Evolutionary conservation across 2,797 vertebrate species (phyloP), one percentile per base, ranked within the genome.

Genomic region (Gallinago solitaria): DNA sequence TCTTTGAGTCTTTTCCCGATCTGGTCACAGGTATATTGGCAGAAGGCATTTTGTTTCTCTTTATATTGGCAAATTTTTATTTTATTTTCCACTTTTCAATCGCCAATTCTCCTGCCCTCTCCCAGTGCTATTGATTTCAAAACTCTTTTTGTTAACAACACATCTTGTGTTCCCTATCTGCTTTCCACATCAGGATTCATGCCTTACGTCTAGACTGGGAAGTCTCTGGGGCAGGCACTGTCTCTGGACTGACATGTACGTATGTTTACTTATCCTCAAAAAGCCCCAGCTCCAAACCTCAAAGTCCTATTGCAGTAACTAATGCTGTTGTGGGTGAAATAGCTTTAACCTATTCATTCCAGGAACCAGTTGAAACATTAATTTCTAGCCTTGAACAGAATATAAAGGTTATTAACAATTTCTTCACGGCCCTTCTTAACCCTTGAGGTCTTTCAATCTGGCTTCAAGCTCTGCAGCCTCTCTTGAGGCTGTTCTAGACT

Each of bases 191-290:
- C 78, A 13, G 73, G 32, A 71, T 73, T 68, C n/a, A 37, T 64
- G 37, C 53, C 35, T 83, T 18, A 57, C 25, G 43, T 87, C 92
- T 92, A 96, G 91, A 93, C 82, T 39, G 30, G 35, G 33, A 95
- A 90, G 73, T 61, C 60, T 84, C 59, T 75, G 48, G 15, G 50
- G 33, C 53, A 77, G 37, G 9, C 28, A 65, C 33, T 51, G 41
- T 77, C 87, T 95, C 80, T 84, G 48, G n/a, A 30, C 53, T 77
- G 74, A 65, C 41, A 47, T 41, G 32, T 63, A 41, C 35, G 3
- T 64, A 39, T 84, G 45, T 86, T 94, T 94, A 63, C 15, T 83
- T 84, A 79, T 25, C 48, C 57, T 61, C 17, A 48, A 70, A 91
- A 95, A 84, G 43, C 23, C 39, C n/a, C 71, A 78, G 23, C 47